phyloP scores from a whole-genome alignment of 2,113 vertebrate genomes.

The Sapajus apella region DNA sequence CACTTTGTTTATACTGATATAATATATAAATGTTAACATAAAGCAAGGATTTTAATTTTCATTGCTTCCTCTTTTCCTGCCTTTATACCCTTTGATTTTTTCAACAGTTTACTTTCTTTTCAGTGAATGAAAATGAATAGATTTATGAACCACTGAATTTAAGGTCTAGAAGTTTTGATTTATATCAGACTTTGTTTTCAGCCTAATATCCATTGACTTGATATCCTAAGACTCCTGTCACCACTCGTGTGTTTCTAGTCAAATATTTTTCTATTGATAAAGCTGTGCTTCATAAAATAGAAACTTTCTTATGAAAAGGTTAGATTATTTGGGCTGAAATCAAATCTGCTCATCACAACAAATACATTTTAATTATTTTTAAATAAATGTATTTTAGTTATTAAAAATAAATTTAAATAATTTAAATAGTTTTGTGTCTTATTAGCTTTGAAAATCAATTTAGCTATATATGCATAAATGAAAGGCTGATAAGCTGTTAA shows the following conservation, averaged over 20 bases:
- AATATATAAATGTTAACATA: background rate
- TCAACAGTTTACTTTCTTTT: background rate
- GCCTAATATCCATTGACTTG: background rate
- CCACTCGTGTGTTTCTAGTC: background rate
- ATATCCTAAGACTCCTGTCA: background rate
- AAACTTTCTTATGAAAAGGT: background rate
- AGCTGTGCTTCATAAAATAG: background rate
- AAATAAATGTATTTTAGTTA: too few relatives aligned
- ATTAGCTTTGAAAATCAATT: background rate
- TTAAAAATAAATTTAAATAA: background rate
- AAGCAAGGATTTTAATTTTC: background rate
- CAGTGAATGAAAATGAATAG: background rate
- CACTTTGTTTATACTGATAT: background rate
- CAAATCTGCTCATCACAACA: background rate
- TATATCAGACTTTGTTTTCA: background rate
- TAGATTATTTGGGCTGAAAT: background rate
- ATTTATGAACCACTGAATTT: background rate
- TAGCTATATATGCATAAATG: background rate
- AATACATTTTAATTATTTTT: background rate
- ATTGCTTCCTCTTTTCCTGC: background rate
- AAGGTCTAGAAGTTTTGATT: background rate
- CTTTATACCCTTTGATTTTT: background rate
- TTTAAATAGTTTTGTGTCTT: background rate
- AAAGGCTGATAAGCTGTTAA: background rate
- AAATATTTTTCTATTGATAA: background rate